Evolutionary conservation across 2,113 vertebrate species (phyloP).

Genomic region (Tyto alba): DNA sequence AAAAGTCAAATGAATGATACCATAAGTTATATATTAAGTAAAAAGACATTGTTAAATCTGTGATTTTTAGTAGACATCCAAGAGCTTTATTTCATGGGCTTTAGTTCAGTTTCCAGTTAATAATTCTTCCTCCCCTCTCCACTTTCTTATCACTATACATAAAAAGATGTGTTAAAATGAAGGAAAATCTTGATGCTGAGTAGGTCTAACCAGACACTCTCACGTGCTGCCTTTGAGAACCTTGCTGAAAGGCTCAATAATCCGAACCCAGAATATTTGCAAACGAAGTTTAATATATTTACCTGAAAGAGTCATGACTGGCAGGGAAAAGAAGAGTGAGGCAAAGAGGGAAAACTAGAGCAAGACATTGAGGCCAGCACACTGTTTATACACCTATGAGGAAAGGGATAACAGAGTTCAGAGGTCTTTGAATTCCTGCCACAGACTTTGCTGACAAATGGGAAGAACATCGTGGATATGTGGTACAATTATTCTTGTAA

Average conservation of each 20-base stretch:
- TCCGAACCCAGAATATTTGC: not conserved
- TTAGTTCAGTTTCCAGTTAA: conserved; percentile 32
- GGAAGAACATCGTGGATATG: not conserved
- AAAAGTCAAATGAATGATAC: conserved; percentile 33
- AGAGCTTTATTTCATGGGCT: conserved; percentile 10
- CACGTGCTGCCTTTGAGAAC: not conserved
- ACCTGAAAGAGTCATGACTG: not conserved
- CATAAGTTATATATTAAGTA: conserved; percentile 14
- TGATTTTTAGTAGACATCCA: conserved; percentile 32
- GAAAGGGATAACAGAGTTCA: not conserved
- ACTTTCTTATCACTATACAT: not conserved
- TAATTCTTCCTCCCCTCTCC: not conserved
- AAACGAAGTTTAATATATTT: not conserved
- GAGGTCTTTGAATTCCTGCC: not conserved
- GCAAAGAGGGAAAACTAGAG: not conserved
- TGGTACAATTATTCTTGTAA: not conserved
- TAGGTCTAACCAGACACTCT: not conserved
- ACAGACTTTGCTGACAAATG: not conserved
- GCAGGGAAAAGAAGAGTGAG: not conserved
- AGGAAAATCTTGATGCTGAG: not conserved
- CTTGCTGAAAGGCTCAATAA: not conserved
- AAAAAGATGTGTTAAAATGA: not conserved
- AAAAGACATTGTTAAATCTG: conserved; percentile 41
- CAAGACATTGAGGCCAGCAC: not conserved
- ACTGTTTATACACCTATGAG: not conserved